Conservation (phyloP, 2,113 vertebrate genomes). For the Zapus hudsonius region DNA sequence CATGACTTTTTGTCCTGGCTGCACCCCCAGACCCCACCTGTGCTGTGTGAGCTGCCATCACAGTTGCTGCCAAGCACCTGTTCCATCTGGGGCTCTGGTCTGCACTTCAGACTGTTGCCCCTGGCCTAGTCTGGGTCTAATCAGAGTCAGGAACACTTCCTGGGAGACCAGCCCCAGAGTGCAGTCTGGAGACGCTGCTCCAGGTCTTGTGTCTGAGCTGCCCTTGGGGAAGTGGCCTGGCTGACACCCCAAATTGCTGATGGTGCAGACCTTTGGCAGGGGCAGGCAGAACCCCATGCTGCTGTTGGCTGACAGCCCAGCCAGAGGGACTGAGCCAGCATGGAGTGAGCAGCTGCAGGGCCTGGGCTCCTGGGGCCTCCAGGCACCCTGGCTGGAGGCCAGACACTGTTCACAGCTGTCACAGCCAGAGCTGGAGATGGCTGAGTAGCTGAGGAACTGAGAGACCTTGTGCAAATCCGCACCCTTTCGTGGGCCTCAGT, state of each 20-base stretch:
- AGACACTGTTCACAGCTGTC: neutral
- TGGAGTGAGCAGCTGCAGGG: conserved; percentile 41
- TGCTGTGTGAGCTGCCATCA: neutral
- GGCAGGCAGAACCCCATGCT: conserved; percentile 57
- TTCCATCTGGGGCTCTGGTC: neutral
- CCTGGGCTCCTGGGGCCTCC: conserved; percentile 38
- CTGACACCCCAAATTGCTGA: conserved; percentile 69
- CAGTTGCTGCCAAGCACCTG: neutral
- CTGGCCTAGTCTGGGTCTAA: neutral
- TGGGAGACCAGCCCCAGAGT: neutral
- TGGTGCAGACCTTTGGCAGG: conserved; percentile 49
- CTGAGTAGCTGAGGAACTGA: neutral
- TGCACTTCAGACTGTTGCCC: neutral
- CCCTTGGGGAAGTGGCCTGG: conserved; percentile 58
- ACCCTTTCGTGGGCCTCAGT: neutral
- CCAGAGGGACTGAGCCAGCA: conserved; percentile 49
- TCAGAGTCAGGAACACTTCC: neutral
- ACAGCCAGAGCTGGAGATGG: conserved; percentile 25
- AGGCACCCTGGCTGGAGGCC: conserved; percentile 27
- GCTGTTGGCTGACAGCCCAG: conserved; percentile 55
- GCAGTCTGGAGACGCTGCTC: neutral
- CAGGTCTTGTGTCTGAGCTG: conserved; percentile 15
- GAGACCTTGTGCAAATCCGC: neutral
- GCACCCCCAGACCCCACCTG: neutral
- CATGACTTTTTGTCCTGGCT: neutral